A percentile compares a stretch with the other conserved stretches of the same genome.
Evolutionary conservation across 2,888 invertebrate genomes (phyloP).

Genomic region (Pandemis cinnamomeana): DNA sequence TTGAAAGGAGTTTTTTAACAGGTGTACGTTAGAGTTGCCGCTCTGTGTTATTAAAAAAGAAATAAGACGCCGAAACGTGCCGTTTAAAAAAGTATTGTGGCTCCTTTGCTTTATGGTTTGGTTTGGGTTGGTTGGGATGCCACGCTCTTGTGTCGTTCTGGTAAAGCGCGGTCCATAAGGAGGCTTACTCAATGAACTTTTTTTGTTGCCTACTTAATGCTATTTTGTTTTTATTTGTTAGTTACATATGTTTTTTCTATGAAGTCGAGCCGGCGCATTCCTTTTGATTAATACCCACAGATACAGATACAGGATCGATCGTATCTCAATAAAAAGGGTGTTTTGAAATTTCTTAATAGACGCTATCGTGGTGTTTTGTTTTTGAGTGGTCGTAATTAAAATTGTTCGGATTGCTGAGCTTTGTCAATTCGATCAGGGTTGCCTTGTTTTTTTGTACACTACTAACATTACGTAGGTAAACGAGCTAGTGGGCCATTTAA

Average conservation of each 20-base stretch:
- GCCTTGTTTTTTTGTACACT: no score
- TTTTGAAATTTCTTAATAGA: slow-evolving; percentile 76
- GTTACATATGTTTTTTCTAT: slow-evolving; percentile 72
- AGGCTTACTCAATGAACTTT: slow-evolving; percentile 75
- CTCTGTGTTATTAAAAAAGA: slow-evolving; percentile 41
- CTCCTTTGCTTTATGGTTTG: slow-evolving; percentile 23
- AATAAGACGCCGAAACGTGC: background rate
- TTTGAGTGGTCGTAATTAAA: slow-evolving; percentile 65
- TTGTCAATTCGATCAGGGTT: slow-evolving; percentile 35
- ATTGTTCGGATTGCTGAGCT: slow-evolving; percentile 49
- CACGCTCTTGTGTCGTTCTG: slow-evolving; percentile 26
- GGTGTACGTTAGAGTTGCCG: slow-evolving; percentile 66
- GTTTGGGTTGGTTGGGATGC: slow-evolving; percentile 39
- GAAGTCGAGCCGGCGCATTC: slow-evolving; percentile 67
- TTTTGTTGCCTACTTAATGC: slow-evolving; percentile 75
- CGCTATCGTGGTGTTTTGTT: slow-evolving; percentile 51
- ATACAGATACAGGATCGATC: slow-evolving; percentile 61
- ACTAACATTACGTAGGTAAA: no score
- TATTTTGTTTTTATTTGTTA: slow-evolving; percentile 80
- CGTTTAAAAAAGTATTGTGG: slow-evolving; percentile 34
- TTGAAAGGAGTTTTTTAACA: slow-evolving; percentile 70
- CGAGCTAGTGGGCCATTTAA: no score
- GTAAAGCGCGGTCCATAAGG: slow-evolving; percentile 53
- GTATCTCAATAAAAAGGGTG: slow-evolving; percentile 76
- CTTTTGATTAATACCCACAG: slow-evolving; percentile 70